These are phyloP conservation scores for Formica aserva DNA, from an alignment of 2,888 invertebrate genomes.

Conservation along the genomic window DNA sequence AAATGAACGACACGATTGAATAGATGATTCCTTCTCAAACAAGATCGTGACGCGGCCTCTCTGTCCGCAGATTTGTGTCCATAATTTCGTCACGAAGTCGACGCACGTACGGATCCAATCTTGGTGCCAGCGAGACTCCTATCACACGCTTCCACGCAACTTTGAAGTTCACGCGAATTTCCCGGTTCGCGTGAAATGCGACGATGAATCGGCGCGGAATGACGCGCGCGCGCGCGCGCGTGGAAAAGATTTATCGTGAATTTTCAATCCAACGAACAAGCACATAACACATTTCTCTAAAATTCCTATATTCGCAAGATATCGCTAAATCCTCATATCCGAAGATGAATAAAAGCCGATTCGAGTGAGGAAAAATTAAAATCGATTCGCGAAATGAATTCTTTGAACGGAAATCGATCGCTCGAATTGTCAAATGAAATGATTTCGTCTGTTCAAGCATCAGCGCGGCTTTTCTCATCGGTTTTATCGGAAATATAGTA, in stretches of 20 bases:
- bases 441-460: not conserved
- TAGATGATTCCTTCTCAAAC: constrained; percentile 25
- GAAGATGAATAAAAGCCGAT: constrained; percentile 40
- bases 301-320: constrained; percentile 3
- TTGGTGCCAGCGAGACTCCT: constrained; percentile 48
- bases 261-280: constrained; percentile 17
- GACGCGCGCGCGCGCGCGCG: not conserved
- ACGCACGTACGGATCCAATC: constrained; percentile 55
- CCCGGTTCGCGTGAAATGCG: constrained; percentile 15
- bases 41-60: constrained; percentile 32
- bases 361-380: constrained; percentile 10
- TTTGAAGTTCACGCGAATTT: constrained; percentile 40
- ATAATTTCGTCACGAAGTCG: constrained; percentile 43
- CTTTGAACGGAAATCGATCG: constrained; percentile 14
- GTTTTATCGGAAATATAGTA: not conserved
- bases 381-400: constrained; percentile 23
- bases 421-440: constrained; percentile 11
- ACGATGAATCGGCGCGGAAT: constrained; percentile 46
- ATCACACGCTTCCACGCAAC: constrained; percentile 52
- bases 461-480: constrained; percentile 1
- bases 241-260: constrained; percentile 16
- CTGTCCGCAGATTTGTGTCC: constrained; percentile 25
- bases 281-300: constrained; percentile 3
- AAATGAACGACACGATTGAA: constrained; percentile 6
- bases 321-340: not conserved